A percentile compares a stretch with the other conserved stretches of the same genome.
Conservation (phyloP, 2,797 vertebrate genomes). For the Iguana delicatissima region DNA sequence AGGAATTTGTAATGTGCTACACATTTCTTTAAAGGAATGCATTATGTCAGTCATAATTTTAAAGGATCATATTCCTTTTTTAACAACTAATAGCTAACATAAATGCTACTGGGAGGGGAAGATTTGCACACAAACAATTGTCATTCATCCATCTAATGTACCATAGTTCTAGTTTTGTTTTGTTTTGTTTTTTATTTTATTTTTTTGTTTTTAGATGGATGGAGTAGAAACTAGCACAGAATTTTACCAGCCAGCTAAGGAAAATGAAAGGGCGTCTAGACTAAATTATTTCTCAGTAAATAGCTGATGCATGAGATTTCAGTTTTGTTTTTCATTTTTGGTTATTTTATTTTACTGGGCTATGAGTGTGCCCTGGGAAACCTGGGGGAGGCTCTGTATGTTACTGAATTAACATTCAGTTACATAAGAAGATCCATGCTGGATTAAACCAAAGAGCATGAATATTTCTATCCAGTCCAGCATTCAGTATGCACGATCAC, state of each 20-base stretch:
- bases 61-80: no score
- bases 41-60: no score
- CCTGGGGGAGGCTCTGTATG: no score
- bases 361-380: not conserved
- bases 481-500: not conserved
- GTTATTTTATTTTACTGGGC: not conserved
- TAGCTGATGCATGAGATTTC: not conserved
- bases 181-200: no score
- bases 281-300: not conserved
- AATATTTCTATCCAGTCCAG: no score
- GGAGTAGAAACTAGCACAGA: not conserved
- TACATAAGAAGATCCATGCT: not conserved
- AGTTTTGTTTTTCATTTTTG: not conserved
- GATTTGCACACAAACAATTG: no score
- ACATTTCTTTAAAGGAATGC: no score
- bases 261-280: not conserved
- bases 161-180: no score
- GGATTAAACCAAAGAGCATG: not conserved
- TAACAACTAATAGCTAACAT: no score
- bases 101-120: no score
- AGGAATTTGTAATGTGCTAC: not conserved
- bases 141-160: no score
- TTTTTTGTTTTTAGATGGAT: not conserved
- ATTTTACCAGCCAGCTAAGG: not conserved
- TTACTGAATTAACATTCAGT: not conserved